Evolutionary conservation across 1,140 invertebrate genomes (phyloP).

Genomic region (Diachasmimorpha longicaudata): DNA sequence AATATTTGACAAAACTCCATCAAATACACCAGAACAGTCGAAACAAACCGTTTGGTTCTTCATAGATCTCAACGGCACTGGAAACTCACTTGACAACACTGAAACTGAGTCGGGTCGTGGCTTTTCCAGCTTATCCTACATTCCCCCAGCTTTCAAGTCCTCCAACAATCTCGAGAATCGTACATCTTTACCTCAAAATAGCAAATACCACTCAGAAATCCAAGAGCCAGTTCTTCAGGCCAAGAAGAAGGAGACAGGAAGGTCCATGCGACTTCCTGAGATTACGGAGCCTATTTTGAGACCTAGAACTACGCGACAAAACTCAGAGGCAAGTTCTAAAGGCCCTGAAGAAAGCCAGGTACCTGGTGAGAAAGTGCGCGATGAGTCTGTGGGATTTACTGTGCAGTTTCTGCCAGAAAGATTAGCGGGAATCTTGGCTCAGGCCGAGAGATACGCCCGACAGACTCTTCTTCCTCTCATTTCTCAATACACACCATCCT

Average conservation of each 20-base stretch:
- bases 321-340: slow-evolving; percentile 21
- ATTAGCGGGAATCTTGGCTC: slow-evolving; percentile 76
- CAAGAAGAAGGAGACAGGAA: slow-evolving; percentile 59
- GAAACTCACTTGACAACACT: slow-evolving; percentile 49
- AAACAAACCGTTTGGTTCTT: slow-evolving; percentile 47
- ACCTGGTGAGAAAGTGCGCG: slow-evolving; percentile 23
- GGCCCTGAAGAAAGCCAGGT: not conserved
- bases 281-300: slow-evolving; percentile 76
- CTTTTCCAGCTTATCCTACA: slow-evolving; percentile 38
- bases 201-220: slow-evolving; percentile 49
- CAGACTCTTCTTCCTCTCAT: slow-evolving; percentile 76
- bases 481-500: slow-evolving; percentile 75
- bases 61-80: slow-evolving; percentile 48
- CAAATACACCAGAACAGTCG: slow-evolving; percentile 5
- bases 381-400: slow-evolving; percentile 63
- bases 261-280: slow-evolving; percentile 65
- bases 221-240: slow-evolving; percentile 61
- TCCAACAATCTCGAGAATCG: not conserved
- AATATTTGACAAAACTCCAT: slow-evolving; percentile 8
- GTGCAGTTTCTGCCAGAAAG: slow-evolving; percentile 80
- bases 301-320: slow-evolving; percentile 60
- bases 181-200: slow-evolving; percentile 20
- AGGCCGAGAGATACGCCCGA: slow-evolving; percentile 80
- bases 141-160: slow-evolving; percentile 27
- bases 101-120: slow-evolving; percentile 44